Conservation (phyloP, 2,797 vertebrate genomes). For the Fringilla coelebs region DNA sequence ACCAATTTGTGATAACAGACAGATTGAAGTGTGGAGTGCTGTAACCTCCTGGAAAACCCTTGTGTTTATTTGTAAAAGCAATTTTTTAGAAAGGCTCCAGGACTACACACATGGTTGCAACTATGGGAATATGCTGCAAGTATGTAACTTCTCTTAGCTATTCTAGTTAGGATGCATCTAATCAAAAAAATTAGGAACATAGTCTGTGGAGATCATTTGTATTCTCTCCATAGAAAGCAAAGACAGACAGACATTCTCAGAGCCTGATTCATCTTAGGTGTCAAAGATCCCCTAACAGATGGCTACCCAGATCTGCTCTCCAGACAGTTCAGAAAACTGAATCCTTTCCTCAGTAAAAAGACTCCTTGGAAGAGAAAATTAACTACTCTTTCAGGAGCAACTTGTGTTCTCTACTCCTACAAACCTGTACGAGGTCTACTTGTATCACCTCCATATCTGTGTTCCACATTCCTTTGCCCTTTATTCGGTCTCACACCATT, state of each 20-base stretch:
- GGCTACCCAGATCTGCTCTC: not conserved
- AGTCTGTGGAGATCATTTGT: not conserved
- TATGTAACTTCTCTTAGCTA: not conserved
- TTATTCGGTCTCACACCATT: not conserved
- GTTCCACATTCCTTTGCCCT: not conserved
- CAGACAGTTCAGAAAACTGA: not conserved
- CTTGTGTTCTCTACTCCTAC: not conserved
- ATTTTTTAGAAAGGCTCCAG: not conserved
- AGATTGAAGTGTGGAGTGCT: not conserved
- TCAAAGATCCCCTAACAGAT: not conserved
- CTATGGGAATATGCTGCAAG: not conserved
- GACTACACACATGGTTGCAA: not conserved
- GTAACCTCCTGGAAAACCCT: not conserved
- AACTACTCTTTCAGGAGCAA: not conserved
- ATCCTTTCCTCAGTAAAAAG: not conserved
- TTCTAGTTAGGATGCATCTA: not conserved
- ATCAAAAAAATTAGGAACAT: not conserved
- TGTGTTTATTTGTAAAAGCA: not conserved
- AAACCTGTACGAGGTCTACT: not conserved
- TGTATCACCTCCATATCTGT: not conserved
- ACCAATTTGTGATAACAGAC: not conserved
- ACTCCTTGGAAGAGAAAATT: not conserved
- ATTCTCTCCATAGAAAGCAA: not conserved
- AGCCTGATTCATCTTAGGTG: not conserved
- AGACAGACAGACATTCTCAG: not conserved